Base-by-base conservation (phyloP, 1,140 invertebrate genomes). In the Drosophila ironensis region DNA sequence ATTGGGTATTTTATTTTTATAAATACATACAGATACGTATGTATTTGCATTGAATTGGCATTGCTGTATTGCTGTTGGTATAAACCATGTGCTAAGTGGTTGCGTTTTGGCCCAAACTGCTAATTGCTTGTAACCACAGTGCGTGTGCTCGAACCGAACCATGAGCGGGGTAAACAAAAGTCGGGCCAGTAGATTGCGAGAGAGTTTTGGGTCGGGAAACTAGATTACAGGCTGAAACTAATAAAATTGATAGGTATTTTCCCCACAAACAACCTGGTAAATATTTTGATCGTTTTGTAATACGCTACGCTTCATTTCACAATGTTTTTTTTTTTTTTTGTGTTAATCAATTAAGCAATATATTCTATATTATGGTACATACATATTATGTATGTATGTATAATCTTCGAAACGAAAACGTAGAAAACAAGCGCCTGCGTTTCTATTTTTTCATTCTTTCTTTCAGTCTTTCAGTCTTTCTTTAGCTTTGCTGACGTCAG, bases 11-110 rank as follows among this genome's bases (percentile, higher is more conserved):
- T 33, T 11, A 11, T 11, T 33, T 11, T 33, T 33, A 37, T 35
- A 14, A 14, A 4, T 11, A 35, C 30, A 12, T 35, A 35, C 12
- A 11, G 22, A 17, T 40, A 35, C 16, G 24, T 38, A 24, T 33
- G 25, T 35, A 46, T 45, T 45, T 25, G n/a, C 6, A 14, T 27
- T 19, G 12, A 30, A 11, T 38, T 33, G 28, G 28, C 46, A 56
- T 22, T 33, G 41, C 25, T 28, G 24, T 28, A 22, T 56, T 51
- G 46, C n/a, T n/a, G n/a, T n/a, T n/a, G 30, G 56, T 38, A 60
- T 25, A 60, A 40, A 42, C n/a, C 51, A 56, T 56, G 51, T 60
- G 56, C 37, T 57, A 60, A 60, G 57, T 60, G 56, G 57, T 59
- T 54, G 24, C 35, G 54, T 59, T 59, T 59, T 59, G 35, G 51